Evolutionary conservation across 2,797 vertebrate species (phyloP).

Genomic region (Spinus pinus): DNA sequence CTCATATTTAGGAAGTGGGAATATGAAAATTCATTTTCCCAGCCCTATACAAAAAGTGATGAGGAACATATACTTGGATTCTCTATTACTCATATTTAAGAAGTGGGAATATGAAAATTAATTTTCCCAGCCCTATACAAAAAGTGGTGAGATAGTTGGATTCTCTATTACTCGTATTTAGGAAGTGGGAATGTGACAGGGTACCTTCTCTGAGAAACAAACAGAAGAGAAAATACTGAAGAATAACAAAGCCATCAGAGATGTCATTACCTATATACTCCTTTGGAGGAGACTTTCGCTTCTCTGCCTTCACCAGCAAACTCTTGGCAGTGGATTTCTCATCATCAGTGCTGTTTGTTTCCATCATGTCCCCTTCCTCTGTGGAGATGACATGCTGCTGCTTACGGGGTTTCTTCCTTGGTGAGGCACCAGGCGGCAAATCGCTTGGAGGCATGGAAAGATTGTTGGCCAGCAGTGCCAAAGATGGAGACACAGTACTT

Average conservation of each 20-base stretch:
- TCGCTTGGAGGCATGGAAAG: constrained; percentile 84
- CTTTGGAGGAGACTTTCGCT: constrained; percentile 92
- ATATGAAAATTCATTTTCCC: neutral
- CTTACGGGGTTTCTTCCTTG: constrained; percentile 96
- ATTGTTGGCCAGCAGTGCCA: constrained; percentile 81
- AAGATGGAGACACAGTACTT: constrained; percentile 76
- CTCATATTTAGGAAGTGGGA: neutral
- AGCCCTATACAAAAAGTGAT: too few species aligned
- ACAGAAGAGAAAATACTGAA: neutral
- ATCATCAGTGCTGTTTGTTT: constrained; percentile 98
- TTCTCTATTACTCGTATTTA: neutral
- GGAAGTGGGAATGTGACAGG: neutral
- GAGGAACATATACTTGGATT: too few species aligned
- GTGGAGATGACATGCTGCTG: constrained; percentile 98
- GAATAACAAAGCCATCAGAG: neutral
- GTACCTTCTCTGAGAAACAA: neutral
- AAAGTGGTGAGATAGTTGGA: neutral
- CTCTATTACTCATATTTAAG: too few species aligned
- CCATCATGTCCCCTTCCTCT: constrained; percentile 98
- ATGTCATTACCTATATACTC: constrained; percentile 90
- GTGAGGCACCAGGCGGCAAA: constrained; percentile 91
- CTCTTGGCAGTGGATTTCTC: constrained; percentile 88
- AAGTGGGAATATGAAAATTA: neutral
- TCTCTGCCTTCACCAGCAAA: constrained; percentile 86
- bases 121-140: neutral